Percentiles rank a stretch among this genome's conserved stretches.
These are phyloP conservation scores for Toxotes jaculatrix DNA, from an alignment of 2,113 vertebrate species.

Conservation along the genomic window DNA sequence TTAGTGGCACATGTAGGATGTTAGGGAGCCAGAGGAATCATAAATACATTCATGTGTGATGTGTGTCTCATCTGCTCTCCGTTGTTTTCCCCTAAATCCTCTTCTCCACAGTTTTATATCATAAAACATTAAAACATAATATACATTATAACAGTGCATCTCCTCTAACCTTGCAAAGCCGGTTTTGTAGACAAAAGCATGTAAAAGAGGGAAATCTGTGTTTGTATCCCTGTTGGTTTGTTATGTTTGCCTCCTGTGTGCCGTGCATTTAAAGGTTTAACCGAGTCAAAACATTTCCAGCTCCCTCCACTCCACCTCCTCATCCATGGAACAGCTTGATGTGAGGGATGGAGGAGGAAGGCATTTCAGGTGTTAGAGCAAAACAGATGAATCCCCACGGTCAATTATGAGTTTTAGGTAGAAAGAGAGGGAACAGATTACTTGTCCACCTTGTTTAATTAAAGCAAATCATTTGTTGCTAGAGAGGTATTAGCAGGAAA, in stretches of 20 bases:
- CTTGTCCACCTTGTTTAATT: background rate
- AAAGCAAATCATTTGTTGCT: background rate
- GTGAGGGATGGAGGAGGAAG: background rate
- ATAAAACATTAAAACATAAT: background rate
- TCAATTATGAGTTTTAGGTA: background rate
- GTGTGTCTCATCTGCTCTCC: background rate
- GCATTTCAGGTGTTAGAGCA: background rate
- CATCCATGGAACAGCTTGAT: conserved; percentile 1
- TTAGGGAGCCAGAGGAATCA: background rate
- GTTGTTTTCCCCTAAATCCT: conserved; percentile 1
- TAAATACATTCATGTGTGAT: conserved; percentile 11
- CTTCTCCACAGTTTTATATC: background rate
- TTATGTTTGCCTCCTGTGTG: conserved; percentile 19
- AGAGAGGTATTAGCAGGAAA: background rate
- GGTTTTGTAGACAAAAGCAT: background rate
- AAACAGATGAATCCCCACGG: conserved; percentile 3
- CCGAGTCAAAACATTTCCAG: background rate
- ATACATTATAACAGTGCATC: background rate
- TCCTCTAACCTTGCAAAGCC: background rate
- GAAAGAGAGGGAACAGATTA: background rate
- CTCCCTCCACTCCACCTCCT: background rate
- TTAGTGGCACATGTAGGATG: background rate
- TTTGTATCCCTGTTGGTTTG: conserved; percentile 18
- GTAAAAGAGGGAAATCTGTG: background rate
- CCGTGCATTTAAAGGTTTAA: conserved; percentile 18